Percentiles rank a stretch among this genome's conserved stretches.
phyloP scores from a whole-genome alignment of 2,888 invertebrate species.

The Drepana falcataria region DNA sequence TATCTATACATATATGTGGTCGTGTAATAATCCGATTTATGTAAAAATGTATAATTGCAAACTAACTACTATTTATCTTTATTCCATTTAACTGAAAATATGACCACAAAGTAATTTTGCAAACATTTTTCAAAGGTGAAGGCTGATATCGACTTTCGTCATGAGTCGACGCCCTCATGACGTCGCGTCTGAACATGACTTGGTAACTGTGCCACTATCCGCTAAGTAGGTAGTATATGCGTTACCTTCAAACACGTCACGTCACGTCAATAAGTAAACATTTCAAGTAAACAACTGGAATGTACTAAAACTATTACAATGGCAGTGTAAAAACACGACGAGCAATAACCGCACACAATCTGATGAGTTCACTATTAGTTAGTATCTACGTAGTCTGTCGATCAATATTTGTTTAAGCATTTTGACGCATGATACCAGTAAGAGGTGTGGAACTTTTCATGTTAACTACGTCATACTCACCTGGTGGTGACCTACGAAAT shows the following conservation, averaged over 20 bases:
- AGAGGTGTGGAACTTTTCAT: constrained; percentile 70
- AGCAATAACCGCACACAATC: constrained; percentile 17
- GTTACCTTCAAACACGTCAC: constrained; percentile 12
- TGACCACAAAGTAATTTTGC: not conserved
- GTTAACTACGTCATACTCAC: constrained; percentile 41
- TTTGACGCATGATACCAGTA: constrained; percentile 45
- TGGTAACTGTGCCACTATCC: constrained; percentile 20
- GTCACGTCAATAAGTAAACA: not conserved
- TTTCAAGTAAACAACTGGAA: constrained; percentile 12
- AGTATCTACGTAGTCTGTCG: constrained; percentile 9
- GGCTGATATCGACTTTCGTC: constrained; percentile 15
- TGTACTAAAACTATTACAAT: constrained; percentile 31
- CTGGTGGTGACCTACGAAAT: constrained; percentile 14
- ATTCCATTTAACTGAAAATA: not conserved
- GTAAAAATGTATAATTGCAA: too few species aligned
- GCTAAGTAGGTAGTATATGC: constrained; percentile 4
- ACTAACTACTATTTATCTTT: too few species aligned
- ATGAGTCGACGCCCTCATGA: constrained; percentile 21
- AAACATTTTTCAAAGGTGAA: constrained; percentile 21
- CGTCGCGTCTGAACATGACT: constrained; percentile 18
- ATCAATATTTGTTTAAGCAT: constrained; percentile 52
- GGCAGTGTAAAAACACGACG: constrained; percentile 27
- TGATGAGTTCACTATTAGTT: constrained; percentile 39
- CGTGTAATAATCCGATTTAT: too few species aligned
- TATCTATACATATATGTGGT: too few species aligned